Evolutionary conservation across 2,797 vertebrate genomes (phyloP).

Genomic region (Acanthopagrus latus): DNA sequence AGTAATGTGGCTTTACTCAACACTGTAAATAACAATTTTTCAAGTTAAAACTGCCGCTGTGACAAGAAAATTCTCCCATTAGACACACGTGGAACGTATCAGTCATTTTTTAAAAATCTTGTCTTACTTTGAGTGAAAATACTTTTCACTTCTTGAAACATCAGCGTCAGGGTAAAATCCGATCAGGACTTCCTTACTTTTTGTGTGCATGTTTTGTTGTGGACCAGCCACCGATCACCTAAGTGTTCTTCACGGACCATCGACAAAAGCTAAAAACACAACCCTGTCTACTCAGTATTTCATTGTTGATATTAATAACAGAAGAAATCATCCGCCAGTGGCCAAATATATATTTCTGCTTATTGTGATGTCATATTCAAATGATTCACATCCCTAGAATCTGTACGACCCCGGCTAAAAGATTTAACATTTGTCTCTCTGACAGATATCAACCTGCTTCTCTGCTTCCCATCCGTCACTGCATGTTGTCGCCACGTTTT

Average conservation of each 20-base stretch:
- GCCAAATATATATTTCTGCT: no score
- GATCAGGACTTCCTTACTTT: neutral
- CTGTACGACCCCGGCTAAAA: no score
- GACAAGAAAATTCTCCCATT: constrained; percentile 18
- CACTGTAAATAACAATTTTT: constrained; percentile 43
- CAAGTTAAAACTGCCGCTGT: constrained; percentile 27
- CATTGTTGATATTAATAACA: neutral
- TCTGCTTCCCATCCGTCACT: no score
- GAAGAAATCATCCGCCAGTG: no score
- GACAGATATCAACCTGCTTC: no score
- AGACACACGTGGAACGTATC: constrained; percentile 10
- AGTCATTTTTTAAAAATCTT: neutral
- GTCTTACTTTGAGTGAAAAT: constrained; percentile 14
- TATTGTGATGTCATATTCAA: no score
- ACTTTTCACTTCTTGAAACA: neutral
- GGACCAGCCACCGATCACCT: neutral
- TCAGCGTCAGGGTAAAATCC: neutral
- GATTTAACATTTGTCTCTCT: no score
- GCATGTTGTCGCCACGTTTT: no score
- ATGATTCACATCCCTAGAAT: no score
- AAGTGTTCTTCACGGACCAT: constrained; percentile 6
- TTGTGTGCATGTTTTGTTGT: neutral
- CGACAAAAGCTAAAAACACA: neutral
- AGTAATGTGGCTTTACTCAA: constrained; percentile 39
- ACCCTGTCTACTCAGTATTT: neutral